Base-by-base conservation (phyloP, 2,888 invertebrate species). In the Empis livida region DNA sequence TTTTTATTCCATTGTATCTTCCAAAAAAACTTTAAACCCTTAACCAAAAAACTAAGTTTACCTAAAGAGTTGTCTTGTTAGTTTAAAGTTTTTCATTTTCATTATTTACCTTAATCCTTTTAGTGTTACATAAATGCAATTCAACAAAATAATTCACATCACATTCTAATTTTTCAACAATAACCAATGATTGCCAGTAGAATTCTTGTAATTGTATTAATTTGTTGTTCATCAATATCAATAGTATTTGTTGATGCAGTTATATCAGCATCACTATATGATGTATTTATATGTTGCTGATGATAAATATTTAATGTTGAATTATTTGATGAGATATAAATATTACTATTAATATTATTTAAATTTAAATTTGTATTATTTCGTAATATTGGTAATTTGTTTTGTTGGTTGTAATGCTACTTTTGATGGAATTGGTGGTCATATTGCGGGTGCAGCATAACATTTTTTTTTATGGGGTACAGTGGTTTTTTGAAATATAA, bases 91-190 rank as follows among this genome's bases (percentile, higher is more conserved):
- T 27, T 6, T 27, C 23, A 20, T 27, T 9, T 8, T 27, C 23
- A 8, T 27, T 27, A 41, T 20, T 41, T 27, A 68, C 67, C 64
- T 65, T 59, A 64, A 59, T 55, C 64, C 67, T 56, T 73, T 71
- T 59, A n/a, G 78, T 73, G 65, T 80, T 79, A 64, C 80, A 80
- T 60, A 80, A 65, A 66, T 80, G 79, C 60, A 79, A 73, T 72
- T 86, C 84, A 55, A 86, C 84, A 65, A 82, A 86, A n/a, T n/a
- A n/a, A n/a, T n/a, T n/a, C 60, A 80, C 77, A 52, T 86, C 85
- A 57, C 79, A 78, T 47, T 85, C 86, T 48, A 88, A 72, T 63
- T 82, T 84, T 68, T 85, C 84, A 55, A 84, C 75, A 65, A 85
- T 79, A 61, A 77, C 75, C 56, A 88, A 74, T 61, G 79, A 78